phyloP scores from a whole-genome alignment of 1,140 invertebrate genomes.

The Rhopalosiphum padi region DNA sequence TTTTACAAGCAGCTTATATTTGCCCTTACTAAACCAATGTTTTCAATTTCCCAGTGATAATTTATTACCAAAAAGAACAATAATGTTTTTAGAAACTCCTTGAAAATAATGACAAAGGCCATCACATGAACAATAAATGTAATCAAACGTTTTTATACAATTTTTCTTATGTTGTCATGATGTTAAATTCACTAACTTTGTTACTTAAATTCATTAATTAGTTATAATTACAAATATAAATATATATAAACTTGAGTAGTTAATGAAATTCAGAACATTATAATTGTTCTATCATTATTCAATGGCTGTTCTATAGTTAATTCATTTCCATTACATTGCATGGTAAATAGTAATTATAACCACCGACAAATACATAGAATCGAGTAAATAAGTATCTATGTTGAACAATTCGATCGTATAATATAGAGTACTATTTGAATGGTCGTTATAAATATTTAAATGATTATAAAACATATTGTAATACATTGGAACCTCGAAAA shows the following conservation, averaged over 20 bases:
- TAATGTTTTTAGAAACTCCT: not conserved
- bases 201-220: not conserved
- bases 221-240: not conserved
- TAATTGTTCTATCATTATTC: not conserved
- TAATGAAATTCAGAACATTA: not conserved
- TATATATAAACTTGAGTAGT: not conserved
- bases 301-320: not conserved
- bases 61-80: not conserved
- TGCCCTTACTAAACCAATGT: not conserved
- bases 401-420: not conserved
- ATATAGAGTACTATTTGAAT: not conserved
- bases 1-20: not conserved
- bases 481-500: no score
- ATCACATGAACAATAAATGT: not conserved
- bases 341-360: not conserved
- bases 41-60: constrained; percentile 30
- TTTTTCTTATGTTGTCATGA: not conserved
- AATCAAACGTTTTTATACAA: not conserved
- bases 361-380: not conserved
- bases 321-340: not conserved
- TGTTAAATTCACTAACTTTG: not conserved
- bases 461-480: not conserved
- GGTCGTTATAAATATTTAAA: not conserved
- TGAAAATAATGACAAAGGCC: not conserved
- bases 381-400: not conserved